Evolutionary conservation across 1,140 invertebrate species (phyloP), one percentile per base, ranked within the genome.

Genomic region (Wasmannia auropunctata): DNA sequence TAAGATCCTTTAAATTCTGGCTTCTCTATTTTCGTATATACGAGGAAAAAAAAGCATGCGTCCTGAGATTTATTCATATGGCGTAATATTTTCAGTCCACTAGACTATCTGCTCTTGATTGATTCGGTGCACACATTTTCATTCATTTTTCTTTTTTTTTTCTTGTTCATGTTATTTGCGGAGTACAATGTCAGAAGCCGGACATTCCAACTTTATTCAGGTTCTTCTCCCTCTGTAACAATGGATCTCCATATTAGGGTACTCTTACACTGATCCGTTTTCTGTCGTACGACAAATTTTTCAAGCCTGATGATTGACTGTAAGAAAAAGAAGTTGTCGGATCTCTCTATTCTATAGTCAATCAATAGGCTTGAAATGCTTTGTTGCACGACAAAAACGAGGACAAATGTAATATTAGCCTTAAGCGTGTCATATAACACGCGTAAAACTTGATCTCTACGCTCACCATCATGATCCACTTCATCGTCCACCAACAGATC

Each of bases 401-500:
- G n/a, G n/a, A n/a, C n/a, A n/a, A n/a, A n/a, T n/a, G n/a, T n/a
- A n/a, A n/a, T n/a, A n/a, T n/a, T n/a, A n/a, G 85, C 37, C 60
- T 43, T 37, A 67, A 72, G 5, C 34, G 19, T 54, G 46, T 22
- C 11, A 46, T 22, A 65, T 2, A 16, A 40, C 19, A 37, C 14
- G 19, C 43, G 6, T 25, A n/a, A 28, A 46, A 4, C 7, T 31
- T 28, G 3, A 8, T 46, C 77, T 34, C 56, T 46, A 85, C 3
- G 22, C 70, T 49, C 87, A 93, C 92, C 92, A 69, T 95, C 94
- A 22, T 93, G 93, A 65, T 94, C 92, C 34, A 84, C 93, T 65
- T 95, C 94, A 19, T 94, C 94, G 25, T 95, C 95, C 43, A 93
- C 95, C 37, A 93, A 90, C 28, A 91, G 91, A 74, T 93, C 93